A percentile compares a stretch with the other conserved stretches of the same genome.
phyloP scores from a whole-genome alignment of 2,797 vertebrate species.

The Gymnoscopelus braueri region DNA sequence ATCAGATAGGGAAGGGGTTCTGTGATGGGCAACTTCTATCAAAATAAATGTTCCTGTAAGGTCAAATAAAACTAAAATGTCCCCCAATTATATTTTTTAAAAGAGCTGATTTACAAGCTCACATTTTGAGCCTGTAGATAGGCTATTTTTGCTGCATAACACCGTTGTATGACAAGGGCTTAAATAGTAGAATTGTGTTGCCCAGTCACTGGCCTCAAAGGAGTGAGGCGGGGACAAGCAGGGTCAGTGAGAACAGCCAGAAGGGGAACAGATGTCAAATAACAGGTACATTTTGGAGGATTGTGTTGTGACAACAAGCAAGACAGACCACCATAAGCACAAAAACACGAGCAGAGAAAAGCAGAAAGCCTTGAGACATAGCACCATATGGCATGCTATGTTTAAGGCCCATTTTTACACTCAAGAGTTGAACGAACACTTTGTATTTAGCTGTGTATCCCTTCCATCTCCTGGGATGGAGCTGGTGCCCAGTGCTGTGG shows the following conservation, averaged over 20 bases:
- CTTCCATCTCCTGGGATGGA: constrained; percentile 24
- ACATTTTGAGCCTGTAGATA: too few relatives aligned
- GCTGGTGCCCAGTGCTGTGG: constrained; percentile 3
- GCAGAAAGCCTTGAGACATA: constrained; percentile 35
- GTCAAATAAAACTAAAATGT: neutral
- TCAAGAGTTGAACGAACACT: neutral
- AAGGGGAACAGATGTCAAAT: constrained; percentile 51
- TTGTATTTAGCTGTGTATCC: neutral
- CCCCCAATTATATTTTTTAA: neutral
- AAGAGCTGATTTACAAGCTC: too few relatives aligned
- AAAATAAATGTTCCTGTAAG: neutral
- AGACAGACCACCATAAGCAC: constrained; percentile 31
- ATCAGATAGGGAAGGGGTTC: constrained; percentile 10
- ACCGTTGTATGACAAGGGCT: too few relatives aligned
- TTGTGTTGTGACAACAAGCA: constrained; percentile 58
- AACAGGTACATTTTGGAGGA: constrained; percentile 25
- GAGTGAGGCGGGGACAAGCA: constrained; percentile 36
- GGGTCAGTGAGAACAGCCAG: constrained; percentile 47
- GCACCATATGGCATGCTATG: constrained; percentile 1
- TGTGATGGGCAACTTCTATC: constrained; percentile 60
- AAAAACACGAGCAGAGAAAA: constrained; percentile 32
- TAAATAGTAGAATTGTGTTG: constrained; percentile 27
- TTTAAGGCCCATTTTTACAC: neutral
- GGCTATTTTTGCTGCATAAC: too few relatives aligned
- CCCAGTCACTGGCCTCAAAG: constrained; percentile 62